phyloP scores from a whole-genome alignment of 2,888 invertebrate species.

The Tachina fera region DNA sequence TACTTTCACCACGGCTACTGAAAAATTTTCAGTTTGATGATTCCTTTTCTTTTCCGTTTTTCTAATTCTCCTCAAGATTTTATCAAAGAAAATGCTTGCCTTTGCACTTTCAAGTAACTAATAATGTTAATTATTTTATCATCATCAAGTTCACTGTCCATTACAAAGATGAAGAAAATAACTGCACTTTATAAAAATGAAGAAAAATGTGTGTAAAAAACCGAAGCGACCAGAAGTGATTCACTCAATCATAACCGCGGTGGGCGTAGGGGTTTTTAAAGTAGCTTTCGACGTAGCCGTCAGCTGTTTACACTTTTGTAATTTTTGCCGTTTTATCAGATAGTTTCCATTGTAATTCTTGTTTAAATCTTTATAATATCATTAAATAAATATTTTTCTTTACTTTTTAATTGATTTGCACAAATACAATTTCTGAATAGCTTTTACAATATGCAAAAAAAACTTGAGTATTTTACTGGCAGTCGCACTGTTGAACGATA shows the following conservation, averaged over 20 bases:
- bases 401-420: constrained; percentile 31
- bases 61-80: not conserved
- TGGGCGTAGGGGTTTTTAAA: constrained; percentile 69
- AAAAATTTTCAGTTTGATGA: constrained; percentile 50
- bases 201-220: constrained; percentile 57
- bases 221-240: constrained; percentile 65
- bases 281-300: constrained; percentile 55
- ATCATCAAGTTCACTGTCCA: constrained; percentile 69
- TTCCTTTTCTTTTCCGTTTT: constrained; percentile 44
- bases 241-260: constrained; percentile 70
- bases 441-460: constrained; percentile 56
- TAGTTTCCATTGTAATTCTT: constrained; percentile 24
- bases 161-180: constrained; percentile 67
- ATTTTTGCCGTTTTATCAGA: constrained; percentile 33
- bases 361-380: constrained; percentile 16
- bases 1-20: constrained; percentile 68
- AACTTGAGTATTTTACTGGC: constrained; percentile 52
- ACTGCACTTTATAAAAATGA: constrained; percentile 64
- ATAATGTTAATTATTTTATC: constrained; percentile 59
- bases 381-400: constrained; percentile 39
- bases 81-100: constrained; percentile 1
- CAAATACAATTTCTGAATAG: constrained; percentile 29
- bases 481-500: constrained; percentile 55
- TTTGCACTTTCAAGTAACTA: constrained; percentile 42
- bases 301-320: constrained; percentile 68